Evolutionary conservation across 1,140 invertebrate species (phyloP), one percentile per base, ranked within the genome.

Genomic region (Tribolium castaneum): DNA sequence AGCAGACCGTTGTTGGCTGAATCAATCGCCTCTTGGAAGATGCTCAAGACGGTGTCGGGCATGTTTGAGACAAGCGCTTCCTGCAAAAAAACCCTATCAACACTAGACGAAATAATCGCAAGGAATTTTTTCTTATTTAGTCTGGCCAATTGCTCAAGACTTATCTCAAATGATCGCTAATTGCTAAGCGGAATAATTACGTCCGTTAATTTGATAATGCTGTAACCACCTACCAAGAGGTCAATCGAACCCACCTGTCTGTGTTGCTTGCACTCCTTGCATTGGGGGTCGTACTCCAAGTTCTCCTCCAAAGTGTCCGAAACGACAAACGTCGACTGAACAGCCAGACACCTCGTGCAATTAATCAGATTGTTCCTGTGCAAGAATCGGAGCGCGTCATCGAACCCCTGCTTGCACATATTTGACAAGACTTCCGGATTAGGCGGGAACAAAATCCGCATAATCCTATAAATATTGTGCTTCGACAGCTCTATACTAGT

Each of bases 331-430:
- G 94, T 94, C 0, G 94, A 94, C 82, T 95, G 94, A 3, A 96
- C 93, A 0, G 94, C 92, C 19, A 97, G 88, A 86, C 96, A 97
- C 49, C 93, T 89, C 0, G 93, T 94, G 84, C 96, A 97, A 79
- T 92, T 95, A 73, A 97, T 96, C 66, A 97, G 87, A 87, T 97
- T 97, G 86, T 98, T 98, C 77, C 93, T 92, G 80, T 98, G 96
- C 56, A 99, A 88, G 88, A 98, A 99, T 72, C 94, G 90, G 0
- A 99, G 89, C 0, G 97, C 96, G 87, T 99, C 98, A 82, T 99
- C 97, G 86, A 99, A 99, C 13, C 97, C 98, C 89, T 99, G 97
- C 83, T 98, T 95, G 86, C 98, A 99, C 92, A 99, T 98, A 82
- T 96, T 95, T 76, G 96, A 97, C 13, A 97, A 87, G 76, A 96